A percentile compares a stretch with the other conserved stretches of the same genome.
Evolutionary conservation across 1,140 invertebrate species (phyloP).

Genomic region (Amyelois transitella): DNA sequence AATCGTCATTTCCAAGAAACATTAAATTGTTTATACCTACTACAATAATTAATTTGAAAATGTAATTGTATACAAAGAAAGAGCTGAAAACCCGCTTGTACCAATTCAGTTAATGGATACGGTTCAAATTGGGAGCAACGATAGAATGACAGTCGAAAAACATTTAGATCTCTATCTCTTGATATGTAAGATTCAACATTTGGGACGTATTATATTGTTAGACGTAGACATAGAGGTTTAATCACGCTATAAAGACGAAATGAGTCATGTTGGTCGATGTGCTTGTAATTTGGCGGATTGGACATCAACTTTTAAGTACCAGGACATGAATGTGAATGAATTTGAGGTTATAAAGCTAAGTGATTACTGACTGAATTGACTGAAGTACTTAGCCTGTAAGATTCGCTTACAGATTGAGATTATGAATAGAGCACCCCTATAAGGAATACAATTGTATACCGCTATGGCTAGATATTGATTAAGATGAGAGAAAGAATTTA

Average conservation of each 20-base stretch:
- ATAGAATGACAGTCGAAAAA: background rate
- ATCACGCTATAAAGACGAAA: constrained; percentile 1
- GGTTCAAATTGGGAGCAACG: constrained; percentile 1
- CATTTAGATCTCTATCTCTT: background rate
- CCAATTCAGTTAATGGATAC: constrained; percentile 3
- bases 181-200: background rate
- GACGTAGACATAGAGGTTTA: background rate
- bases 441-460: too few relatives aligned
- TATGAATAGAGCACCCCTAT: too few relatives aligned
- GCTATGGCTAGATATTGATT: too few relatives aligned
- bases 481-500: too few relatives aligned
- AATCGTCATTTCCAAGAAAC: background rate
- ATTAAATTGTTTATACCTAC: background rate
- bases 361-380: background rate
- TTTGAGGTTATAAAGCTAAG: background rate
- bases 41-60: background rate
- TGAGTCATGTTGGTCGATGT: background rate
- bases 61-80: constrained; percentile 1
- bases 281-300: constrained; percentile 2
- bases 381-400: too few relatives aligned
- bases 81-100: background rate
- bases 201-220: background rate
- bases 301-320: background rate
- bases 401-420: too few relatives aligned
- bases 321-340: background rate